Base-by-base conservation (phyloP, 35 echinoderm and acorn worm species). In the Eucidaris tribuloides region DNA sequence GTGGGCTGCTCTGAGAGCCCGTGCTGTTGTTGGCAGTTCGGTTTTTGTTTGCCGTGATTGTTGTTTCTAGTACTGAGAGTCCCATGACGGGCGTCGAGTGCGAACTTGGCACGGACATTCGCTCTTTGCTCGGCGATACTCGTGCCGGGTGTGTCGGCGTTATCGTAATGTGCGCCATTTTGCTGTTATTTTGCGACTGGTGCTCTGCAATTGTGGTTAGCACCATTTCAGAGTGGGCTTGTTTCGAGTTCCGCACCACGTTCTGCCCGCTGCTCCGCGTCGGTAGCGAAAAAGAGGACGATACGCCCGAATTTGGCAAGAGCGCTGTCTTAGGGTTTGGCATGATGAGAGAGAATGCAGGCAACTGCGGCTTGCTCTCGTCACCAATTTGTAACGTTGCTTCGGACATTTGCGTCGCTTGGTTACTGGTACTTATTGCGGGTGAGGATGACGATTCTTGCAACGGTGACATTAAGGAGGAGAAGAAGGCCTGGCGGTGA, bases 301-400 rank as follows among this genome's bases (percentile, higher is more conserved):
- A 42, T 32, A 83, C 43, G 25, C 40, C 30, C 2, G 19, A 44
- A 44, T 44, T 44, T n/a, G 33, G 79, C 19, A 62, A 72, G 23
- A 68, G 31, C 4, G 45, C 22, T 11, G 82, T 48, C 45, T 87
- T 70, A 43, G 92, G 87, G 25, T 94, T 89, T 17, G 88, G 87
- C 46, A 94, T 80, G 35, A 65, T 94, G 30, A 94, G 54, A 46
- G 87, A 43, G 44, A 94, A 85, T 17, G 80, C 63, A 27, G 82
- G 81, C 37, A 85, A 40, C 18, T 71, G 59, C 17, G 68, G 49
- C 19, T 36, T 20, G 25, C 32, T 59, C 9, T 78, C 87, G 43
- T 87, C 66, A 28, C 71, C 52, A 3, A 94, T 85, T 42, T 82
- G 76, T 56, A 94, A 59, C 23, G 31, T 85, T 14, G 92, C 86